Percentiles rank a stretch among this genome's conserved stretches.
Evolutionary conservation across 2,888 invertebrate genomes (phyloP).

Genomic region (Chloroclystis v-ata): DNA sequence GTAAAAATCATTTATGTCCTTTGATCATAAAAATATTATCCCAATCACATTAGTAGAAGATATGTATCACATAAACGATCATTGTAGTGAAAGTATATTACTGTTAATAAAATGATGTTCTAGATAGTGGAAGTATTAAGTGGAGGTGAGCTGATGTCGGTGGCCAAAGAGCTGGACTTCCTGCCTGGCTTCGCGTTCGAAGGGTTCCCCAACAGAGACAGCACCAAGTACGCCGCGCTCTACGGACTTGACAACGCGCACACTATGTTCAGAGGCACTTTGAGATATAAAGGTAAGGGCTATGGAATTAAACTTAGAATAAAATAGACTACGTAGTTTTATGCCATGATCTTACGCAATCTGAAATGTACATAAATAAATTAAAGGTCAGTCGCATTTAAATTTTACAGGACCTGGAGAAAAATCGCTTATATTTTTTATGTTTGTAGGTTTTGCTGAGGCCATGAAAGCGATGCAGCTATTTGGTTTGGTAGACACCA

Average conservation of each 20-base stretch:
- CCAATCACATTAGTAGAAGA: too few relatives aligned
- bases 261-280: conserved; percentile 95
- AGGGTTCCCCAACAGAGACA: conserved; percentile 98
- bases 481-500: conserved; percentile 91
- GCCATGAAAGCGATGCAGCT: conserved; percentile 92
- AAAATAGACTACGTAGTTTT: too few relatives aligned
- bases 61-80: too few relatives aligned
- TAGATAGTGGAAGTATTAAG: conserved; percentile 91
- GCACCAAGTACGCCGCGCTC: conserved; percentile 89
- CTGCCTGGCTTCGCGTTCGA: conserved; percentile 97
- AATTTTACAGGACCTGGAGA: too few relatives aligned
- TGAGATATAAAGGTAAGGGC: conserved; percentile 85
- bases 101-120: too few relatives aligned
- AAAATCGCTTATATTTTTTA: conserved; percentile 2
- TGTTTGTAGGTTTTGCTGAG: conserved; percentile 86
- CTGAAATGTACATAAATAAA: too few relatives aligned
- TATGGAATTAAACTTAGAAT: too few relatives aligned
- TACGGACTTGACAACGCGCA: conserved; percentile 93
- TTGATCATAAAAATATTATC: too few relatives aligned
- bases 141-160: conserved; percentile 93
- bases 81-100: too few relatives aligned
- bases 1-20: too few relatives aligned
- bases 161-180: conserved; percentile 88
- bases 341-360: too few relatives aligned
- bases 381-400: too few relatives aligned